Base-by-base conservation (phyloP, 2,113 vertebrate genomes). In the Psittacus erithacus region DNA sequence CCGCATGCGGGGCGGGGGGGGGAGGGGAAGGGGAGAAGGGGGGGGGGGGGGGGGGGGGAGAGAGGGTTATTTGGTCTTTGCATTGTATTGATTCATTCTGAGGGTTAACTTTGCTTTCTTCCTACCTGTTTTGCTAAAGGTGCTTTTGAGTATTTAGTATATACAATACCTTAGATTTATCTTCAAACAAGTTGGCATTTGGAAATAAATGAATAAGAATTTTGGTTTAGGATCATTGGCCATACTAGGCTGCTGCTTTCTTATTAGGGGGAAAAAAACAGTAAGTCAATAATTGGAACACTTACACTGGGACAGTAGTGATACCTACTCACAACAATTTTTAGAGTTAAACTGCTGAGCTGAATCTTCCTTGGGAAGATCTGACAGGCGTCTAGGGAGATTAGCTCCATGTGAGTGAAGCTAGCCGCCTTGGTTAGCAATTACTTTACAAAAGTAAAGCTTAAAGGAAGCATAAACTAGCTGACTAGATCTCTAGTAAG, bases 31-130 rank as follows among this genome's bases (percentile, higher is more conserved):
- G n/a, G n/a, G n/a, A n/a, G n/a, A n/a, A n/a, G n/a, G n/a, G n/a
- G n/a, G n/a, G n/a, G n/a, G n/a, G n/a, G n/a, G 3, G 2, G 6
- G 22, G 47, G 22, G 47, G 0, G 7, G 12, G 28, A 29, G 7
- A 18, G 52, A 53, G 29, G 29, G 3, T 39, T 74, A 11, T 59
- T 41, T 7, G 27, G 5, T 55, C 46, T 86, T 86, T 60, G 55
- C 14, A 39, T 64, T 76, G 8, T 57, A 14, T 57, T 77, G 7
- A 41, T 80, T 53, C 3, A 0, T 67, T 84, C 7, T 68, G 50
- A 67, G 29, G 74, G 24, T 62, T 65, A 86, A 62, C 10, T 81
- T 29, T 67, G 11, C 7, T 78, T 82, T 27, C 9, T 18, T 84
- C 7, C 22, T 74, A 24, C 15, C 13, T 13, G 7, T 86, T 94